These are phyloP conservation scores for Hippocampus guttulatus DNA, from an alignment of 2,113 vertebrate genomes.

Conservation along the genomic window DNA sequence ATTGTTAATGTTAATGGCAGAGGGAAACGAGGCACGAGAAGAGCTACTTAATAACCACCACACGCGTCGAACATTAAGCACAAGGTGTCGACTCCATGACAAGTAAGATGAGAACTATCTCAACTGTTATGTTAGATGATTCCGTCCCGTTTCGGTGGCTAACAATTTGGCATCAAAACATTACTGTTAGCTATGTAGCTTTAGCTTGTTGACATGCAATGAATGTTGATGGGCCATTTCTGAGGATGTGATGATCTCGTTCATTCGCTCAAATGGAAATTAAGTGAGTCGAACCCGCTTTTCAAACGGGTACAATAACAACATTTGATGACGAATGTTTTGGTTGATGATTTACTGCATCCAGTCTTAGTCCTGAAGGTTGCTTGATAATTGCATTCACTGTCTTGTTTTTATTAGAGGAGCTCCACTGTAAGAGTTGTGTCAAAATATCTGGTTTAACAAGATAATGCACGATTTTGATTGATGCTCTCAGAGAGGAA, in stretches of 20 bases:
- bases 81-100: not conserved
- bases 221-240: not conserved
- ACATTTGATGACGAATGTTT: not conserved
- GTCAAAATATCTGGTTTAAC: not conserved
- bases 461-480: not conserved
- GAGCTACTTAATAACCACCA: not conserved
- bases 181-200: constrained; percentile 19
- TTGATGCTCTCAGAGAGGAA: not conserved
- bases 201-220: constrained; percentile 33
- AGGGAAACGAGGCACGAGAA: constrained; percentile 21
- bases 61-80: not conserved
- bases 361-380: not conserved
- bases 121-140: constrained; percentile 26
- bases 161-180: constrained; percentile 4
- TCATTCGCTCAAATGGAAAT: not conserved
- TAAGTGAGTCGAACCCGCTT: no score
- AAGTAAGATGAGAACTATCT: constrained; percentile 38
- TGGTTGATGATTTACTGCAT: not conserved
- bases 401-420: not conserved
- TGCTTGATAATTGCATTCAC: not conserved
- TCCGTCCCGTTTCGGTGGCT: not conserved
- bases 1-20: constrained; percentile 33
- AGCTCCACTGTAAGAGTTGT: not conserved
- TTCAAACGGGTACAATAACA: not conserved
- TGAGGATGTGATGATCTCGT: not conserved